Evolutionary conservation across 2,888 invertebrate genomes (phyloP).

Genomic region (Brachypalpus laphriformis): DNA sequence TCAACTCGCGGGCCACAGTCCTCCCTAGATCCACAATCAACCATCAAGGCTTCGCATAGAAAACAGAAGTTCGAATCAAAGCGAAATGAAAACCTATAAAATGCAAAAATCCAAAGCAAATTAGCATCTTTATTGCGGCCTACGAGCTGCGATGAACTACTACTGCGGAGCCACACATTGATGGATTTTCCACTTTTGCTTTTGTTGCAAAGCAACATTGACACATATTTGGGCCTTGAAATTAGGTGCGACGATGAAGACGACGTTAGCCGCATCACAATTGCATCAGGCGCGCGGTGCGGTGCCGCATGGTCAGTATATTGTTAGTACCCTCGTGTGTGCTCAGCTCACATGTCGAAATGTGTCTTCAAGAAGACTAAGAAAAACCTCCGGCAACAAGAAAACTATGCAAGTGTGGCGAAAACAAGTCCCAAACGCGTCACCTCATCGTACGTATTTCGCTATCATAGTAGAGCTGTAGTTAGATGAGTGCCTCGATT

Average conservation of each 20-base stretch:
- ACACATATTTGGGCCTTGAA: constrained; percentile 69
- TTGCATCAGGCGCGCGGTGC: constrained; percentile 23
- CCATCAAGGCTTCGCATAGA: constrained; percentile 2
- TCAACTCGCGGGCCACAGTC: background rate
- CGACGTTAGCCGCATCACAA: constrained; percentile 54
- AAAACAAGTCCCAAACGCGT: constrained; percentile 39
- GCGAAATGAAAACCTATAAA: background rate
- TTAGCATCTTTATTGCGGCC: constrained; percentile 50
- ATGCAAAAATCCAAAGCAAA: constrained; percentile 26
- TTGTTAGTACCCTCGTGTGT: constrained; percentile 17
- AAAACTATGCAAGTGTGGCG: constrained; percentile 49
- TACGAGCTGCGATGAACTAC: constrained; percentile 12
- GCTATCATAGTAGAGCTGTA: constrained; percentile 15
- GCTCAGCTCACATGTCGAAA: constrained; percentile 31
- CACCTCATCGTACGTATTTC: constrained; percentile 37
- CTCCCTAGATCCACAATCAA: background rate
- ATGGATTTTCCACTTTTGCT: constrained; percentile 66
- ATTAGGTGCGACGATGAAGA: constrained; percentile 34
- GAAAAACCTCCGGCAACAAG: constrained; percentile 11
- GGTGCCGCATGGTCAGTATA: background rate
- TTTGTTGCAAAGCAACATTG: constrained; percentile 66
- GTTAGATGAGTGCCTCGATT: background rate
- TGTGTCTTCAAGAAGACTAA: constrained; percentile 27
- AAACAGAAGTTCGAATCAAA: background rate
- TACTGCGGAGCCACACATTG: background rate